These are phyloP conservation scores for Pasiphila rectangulata DNA, from an alignment of 2,888 invertebrate genomes.

Conservation along the genomic window DNA sequence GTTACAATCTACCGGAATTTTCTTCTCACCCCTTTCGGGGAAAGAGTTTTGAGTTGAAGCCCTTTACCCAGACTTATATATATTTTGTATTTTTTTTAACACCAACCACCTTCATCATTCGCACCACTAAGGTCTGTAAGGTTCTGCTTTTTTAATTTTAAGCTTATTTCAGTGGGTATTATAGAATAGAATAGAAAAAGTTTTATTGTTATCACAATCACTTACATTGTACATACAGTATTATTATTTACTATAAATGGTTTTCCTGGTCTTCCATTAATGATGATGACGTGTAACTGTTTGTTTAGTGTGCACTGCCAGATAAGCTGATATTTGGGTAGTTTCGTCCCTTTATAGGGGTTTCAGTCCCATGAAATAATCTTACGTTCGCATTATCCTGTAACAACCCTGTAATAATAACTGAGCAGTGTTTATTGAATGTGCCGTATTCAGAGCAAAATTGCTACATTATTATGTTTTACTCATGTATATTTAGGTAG, in stretches of 20 bases:
- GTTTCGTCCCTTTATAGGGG: slow-evolving; percentile 30
- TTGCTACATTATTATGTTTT: slow-evolving; percentile 1
- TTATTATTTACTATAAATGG: background rate
- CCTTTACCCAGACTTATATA: too few relatives aligned
- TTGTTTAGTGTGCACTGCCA: background rate
- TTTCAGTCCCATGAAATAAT: slow-evolving; percentile 28
- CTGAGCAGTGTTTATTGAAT: slow-evolving; percentile 1
- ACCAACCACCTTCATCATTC: too few relatives aligned
- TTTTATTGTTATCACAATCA: background rate
- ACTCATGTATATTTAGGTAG: background rate
- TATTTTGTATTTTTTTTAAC: too few relatives aligned
- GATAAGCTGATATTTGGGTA: slow-evolving; percentile 31
- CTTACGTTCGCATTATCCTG: slow-evolving; percentile 25
- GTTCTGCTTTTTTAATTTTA: too few relatives aligned
- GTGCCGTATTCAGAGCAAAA: background rate
- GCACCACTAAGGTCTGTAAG: too few relatives aligned
- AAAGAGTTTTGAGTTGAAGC: too few relatives aligned
- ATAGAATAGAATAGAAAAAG: too few relatives aligned
- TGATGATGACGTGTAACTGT: slow-evolving; percentile 16
- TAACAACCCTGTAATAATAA: slow-evolving; percentile 5
- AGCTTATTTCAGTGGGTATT: too few relatives aligned
- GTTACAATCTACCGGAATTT: too few relatives aligned
- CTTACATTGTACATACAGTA: too few relatives aligned
- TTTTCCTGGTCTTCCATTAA: background rate
- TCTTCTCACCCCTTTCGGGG: too few relatives aligned